A percentile compares a stretch with the other conserved stretches of the same genome.
Evolutionary conservation across 2,888 invertebrate species (phyloP).

Genomic region (Tyria jacobaeae): DNA sequence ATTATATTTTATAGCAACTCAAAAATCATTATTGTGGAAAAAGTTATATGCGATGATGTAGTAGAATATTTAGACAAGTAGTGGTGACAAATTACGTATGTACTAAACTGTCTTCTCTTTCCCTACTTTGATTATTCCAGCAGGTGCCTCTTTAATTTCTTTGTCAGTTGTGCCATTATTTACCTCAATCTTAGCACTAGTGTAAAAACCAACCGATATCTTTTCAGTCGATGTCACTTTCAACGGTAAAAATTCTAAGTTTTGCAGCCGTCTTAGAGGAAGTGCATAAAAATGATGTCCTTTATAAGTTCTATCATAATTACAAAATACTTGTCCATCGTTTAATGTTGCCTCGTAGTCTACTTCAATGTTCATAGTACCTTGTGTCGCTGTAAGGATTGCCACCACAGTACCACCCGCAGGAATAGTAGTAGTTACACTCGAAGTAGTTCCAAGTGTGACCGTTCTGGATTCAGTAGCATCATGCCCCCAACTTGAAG

Average conservation of each 20-base stretch:
- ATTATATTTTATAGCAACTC: too few species aligned
- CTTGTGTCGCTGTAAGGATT: neutral
- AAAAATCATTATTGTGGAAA: too few species aligned
- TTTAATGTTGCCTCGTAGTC: too few species aligned
- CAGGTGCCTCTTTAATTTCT: neutral
- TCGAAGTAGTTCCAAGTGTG: neutral
- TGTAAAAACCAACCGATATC: too few species aligned
- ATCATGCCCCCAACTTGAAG: neutral
- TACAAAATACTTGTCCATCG: too few species aligned
- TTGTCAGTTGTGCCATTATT: neutral
- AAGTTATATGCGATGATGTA: too few species aligned
- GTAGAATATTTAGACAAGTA: too few species aligned
- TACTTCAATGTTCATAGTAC: neutral
- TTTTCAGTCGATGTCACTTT: too few species aligned
- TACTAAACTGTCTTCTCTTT: neutral
- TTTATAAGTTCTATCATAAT: too few species aligned
- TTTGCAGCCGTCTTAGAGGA: too few species aligned
- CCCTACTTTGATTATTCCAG: neutral
- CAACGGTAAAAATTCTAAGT: too few species aligned
- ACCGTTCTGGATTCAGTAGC: neutral
- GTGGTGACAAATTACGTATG: neutral
- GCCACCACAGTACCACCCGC: neutral
- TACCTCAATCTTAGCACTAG: neutral
- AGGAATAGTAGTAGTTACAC: neutral
- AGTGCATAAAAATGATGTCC: too few species aligned